phyloP scores from a whole-genome alignment of 2,888 invertebrate genomes.

The Tiliacea aurago region DNA sequence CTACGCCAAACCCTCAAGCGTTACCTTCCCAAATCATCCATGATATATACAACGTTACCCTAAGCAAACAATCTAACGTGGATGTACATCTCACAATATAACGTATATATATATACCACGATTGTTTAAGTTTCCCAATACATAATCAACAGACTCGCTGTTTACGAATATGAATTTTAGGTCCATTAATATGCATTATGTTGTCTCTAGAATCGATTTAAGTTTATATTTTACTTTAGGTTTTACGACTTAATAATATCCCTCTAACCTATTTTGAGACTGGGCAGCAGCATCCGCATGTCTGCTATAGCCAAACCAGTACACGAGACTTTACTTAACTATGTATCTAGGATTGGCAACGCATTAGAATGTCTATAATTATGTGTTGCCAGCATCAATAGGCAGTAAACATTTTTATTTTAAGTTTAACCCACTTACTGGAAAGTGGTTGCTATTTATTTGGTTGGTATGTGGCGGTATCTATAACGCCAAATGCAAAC shows the following conservation, averaged over 20 bases:
- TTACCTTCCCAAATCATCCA: slow-evolving; percentile 11
- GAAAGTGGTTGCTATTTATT: not conserved
- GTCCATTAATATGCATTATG: not conserved
- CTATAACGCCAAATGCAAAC: too few species aligned
- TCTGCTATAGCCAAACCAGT: not conserved
- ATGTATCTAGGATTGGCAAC: not conserved
- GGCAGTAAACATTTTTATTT: not conserved
- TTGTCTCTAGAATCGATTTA: not conserved
- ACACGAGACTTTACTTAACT: not conserved
- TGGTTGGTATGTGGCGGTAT: too few species aligned
- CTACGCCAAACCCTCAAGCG: not conserved
- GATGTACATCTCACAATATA: slow-evolving; percentile 13
- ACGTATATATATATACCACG: not conserved
- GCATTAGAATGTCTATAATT: not conserved
- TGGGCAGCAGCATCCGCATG: not conserved
- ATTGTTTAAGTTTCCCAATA: not conserved
- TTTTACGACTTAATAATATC: not conserved
- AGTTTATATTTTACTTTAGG: not conserved
- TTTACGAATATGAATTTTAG: slow-evolving; percentile 3
- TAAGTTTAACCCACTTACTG: not conserved
- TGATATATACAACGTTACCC: not conserved
- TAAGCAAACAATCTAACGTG: slow-evolving; percentile 19
- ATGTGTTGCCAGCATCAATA: not conserved
- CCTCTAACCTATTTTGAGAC: not conserved
- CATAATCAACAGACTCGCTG: slow-evolving; percentile 4